A percentile compares a stretch with the other conserved stretches of the same genome.
These are phyloP conservation scores for Chiloscyllium punctatum DNA, from an alignment of 2,797 vertebrate species.

Conservation along the genomic window DNA sequence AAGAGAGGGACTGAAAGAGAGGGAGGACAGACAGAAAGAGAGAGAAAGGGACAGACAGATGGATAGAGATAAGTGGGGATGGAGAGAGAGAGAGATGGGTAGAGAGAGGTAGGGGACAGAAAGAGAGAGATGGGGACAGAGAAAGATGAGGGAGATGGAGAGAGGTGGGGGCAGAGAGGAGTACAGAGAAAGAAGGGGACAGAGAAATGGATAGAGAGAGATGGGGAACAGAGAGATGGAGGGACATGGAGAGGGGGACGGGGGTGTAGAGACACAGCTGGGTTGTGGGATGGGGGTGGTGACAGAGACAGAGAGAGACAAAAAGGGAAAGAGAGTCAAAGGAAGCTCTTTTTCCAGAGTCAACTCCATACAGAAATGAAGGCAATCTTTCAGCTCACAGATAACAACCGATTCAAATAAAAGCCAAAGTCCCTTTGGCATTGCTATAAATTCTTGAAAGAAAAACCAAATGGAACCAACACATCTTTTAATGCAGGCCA, in stretches of 20 bases:
- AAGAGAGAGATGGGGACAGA: neutral
- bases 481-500: neutral
- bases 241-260: neutral
- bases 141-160: neutral
- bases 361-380: neutral
- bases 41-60: neutral
- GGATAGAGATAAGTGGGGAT: neutral
- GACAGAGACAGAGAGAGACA: neutral
- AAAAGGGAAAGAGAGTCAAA: neutral
- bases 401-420: constrained; percentile 16
- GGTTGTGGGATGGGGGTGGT: neutral
- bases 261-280: no score
- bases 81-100: no score
- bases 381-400: neutral
- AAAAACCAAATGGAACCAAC: neutral
- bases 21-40: neutral
- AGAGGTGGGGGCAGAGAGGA: neutral
- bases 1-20: neutral
- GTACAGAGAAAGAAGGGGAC: neutral
- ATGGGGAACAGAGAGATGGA: neutral
- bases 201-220: neutral
- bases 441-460: constrained; percentile 15
- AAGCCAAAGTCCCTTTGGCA: neutral
- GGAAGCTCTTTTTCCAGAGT: no score
- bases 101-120: no score